phyloP scores from a whole-genome alignment of 1,140 invertebrate species.

The Bombus superbus region DNA sequence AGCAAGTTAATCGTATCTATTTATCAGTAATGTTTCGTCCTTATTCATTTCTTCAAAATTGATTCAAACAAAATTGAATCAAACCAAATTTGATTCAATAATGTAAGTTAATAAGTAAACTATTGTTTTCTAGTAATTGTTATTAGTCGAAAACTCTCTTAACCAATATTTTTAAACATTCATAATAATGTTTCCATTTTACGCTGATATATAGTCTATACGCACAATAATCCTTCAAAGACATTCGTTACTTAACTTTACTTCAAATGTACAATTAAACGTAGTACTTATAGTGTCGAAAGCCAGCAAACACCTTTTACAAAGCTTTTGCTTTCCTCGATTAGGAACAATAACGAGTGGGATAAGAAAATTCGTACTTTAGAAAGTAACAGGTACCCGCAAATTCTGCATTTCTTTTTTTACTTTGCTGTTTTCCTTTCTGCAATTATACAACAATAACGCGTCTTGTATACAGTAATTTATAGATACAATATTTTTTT shows the following conservation, averaged over 20 bases:
- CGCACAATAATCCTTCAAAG: conserved; percentile 44
- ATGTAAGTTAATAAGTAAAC: neutral
- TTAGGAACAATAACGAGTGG: neutral
- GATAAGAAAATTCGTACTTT: neutral
- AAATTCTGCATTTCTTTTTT: neutral
- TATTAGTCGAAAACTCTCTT: neutral
- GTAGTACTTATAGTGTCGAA: neutral
- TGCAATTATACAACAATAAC: neutral
- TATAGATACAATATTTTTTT: neutral
- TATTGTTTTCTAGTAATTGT: conserved; percentile 25
- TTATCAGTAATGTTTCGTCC: neutral
- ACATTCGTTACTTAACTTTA: conserved; percentile 16
- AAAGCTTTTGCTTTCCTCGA: conserved; percentile 34
- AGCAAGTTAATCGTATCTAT: neutral
- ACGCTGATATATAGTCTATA: neutral
- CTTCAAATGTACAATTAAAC: conserved; percentile 25
- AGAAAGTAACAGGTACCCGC: neutral
- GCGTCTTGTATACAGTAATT: neutral
- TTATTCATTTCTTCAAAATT: neutral
- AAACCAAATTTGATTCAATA: neutral
- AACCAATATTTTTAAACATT: neutral
- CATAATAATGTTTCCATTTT: neutral
- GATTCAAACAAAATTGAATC: no score
- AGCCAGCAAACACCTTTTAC: conserved; percentile 22
- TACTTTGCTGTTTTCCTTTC: neutral